Evolutionary conservation across 2,113 vertebrate genomes (phyloP), one percentile per base, ranked within the genome.

Genomic region (Scomber scombrus): DNA sequence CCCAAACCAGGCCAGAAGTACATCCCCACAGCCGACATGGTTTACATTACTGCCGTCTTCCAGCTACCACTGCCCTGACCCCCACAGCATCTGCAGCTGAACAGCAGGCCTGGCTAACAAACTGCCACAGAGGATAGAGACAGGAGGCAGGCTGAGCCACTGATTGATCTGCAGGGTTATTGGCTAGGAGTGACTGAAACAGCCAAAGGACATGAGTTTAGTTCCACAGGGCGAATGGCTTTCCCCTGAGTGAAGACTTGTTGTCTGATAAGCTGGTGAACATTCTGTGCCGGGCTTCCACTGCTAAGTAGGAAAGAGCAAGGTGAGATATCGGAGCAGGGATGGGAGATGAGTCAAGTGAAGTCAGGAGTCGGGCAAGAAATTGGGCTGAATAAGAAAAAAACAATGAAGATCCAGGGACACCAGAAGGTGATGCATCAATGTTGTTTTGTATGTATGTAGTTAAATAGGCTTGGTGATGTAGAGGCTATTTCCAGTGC

Each of bases 81-180:
- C 66, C 52, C 56, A 19, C 68, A 78, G 80, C 88, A 91, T 89
- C 88, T 90, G 89, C 43, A 87, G 81, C 75, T 51, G 78, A 86
- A 89, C 89, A 91, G 85, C 88, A 89, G 85, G 84, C 70, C 62
- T 65, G 79, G 75, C 84, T 91, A 89, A 86, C 84, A 85, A 85
- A 91, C 75, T 23, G 73, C 84, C 84, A 79, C 84, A 63, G 87
- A 87, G 87, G 85, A 89, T 57, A 66, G 87, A 80, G 64, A 83
- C 67, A 78, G 89, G 68, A 89, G 80, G 84, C 73, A 77, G 78
- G 52, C 75, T 15, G 80, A 88, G 82, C 56, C 68, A 21, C 82
- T 87, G 88, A 93, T 90, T 92, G 89, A 94, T 94, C 91, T 83
- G 86, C 71, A 49, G 82, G 66, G 84, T 91, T 91, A 93, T 91